These are phyloP conservation scores for Solenodon paradoxus DNA, from an alignment of 2,113 vertebrate species.

Conservation along the genomic window DNA sequence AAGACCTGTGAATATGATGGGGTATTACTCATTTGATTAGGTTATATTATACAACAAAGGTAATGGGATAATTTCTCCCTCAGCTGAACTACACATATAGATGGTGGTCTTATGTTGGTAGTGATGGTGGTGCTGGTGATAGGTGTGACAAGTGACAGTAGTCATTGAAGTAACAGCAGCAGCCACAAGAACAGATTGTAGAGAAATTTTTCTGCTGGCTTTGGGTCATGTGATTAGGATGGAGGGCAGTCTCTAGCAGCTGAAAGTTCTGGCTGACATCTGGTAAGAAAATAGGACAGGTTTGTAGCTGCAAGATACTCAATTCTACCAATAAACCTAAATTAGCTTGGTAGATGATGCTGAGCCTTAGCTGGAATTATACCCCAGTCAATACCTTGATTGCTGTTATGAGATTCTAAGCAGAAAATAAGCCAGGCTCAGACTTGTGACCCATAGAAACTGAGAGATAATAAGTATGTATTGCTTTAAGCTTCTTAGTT, in stretches of 20 bases:
- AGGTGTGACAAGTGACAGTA: background rate
- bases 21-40: background rate
- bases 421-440: background rate
- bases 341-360: background rate
- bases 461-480: background rate
- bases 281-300: background rate
- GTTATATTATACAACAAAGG: background rate
- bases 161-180: background rate
- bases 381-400: background rate
- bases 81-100: background rate
- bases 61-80: background rate
- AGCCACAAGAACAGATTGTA: background rate
- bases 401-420: background rate
- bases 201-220: conserved; percentile 8
- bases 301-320: background rate
- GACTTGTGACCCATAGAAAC: background rate
- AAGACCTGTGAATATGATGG: background rate
- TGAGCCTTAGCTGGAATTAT: background rate
- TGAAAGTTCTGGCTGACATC: background rate
- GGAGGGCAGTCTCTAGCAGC: background rate
- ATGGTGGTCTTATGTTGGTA: no score
- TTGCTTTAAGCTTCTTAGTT: background rate
- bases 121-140: background rate
- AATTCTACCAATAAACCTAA: background rate
- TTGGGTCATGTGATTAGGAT: background rate